These are phyloP conservation scores for Microcebus jonahi DNA, from an alignment of 2,113 vertebrate genomes.

Conservation along the genomic window DNA sequence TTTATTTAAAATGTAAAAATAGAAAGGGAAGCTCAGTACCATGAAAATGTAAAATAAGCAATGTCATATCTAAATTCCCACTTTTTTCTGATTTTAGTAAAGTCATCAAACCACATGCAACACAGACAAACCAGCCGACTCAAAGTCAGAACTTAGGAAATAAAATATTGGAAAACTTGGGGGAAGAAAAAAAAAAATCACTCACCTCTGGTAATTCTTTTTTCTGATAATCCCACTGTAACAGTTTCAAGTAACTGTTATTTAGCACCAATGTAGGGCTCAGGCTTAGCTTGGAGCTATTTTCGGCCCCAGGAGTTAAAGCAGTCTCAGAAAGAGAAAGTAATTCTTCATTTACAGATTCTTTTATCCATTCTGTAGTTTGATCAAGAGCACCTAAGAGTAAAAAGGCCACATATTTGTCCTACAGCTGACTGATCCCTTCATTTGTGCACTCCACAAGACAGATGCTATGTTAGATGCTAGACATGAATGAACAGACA, in stretches of 20 bases:
- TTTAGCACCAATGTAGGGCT: conserved; percentile 92
- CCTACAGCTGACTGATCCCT: background rate
- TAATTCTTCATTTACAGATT: conserved; percentile 89
- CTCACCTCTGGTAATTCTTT: conserved; percentile 92
- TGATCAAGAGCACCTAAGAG: conserved; percentile 90
- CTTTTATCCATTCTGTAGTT: conserved; percentile 94
- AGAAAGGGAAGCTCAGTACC: conserved; percentile 55
- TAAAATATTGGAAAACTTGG: background rate
- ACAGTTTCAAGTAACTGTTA: conserved; percentile 90
- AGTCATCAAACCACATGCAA: background rate
- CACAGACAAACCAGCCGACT: background rate
- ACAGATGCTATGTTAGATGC: background rate
- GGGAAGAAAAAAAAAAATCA: background rate
- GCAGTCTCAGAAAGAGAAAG: conserved; percentile 80
- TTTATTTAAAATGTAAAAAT: conserved; percentile 66
- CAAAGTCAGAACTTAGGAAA: background rate
- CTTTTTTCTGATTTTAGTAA: background rate
- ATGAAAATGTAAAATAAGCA: conserved; percentile 39
- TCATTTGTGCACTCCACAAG: background rate
- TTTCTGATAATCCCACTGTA: conserved; percentile 90
- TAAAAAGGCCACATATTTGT: background rate
- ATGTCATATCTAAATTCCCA: background rate
- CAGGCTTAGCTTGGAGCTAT: conserved; percentile 81
- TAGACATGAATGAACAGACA: background rate
- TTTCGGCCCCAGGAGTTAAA: conserved; percentile 76